phyloP scores from a whole-genome alignment of 2,113 vertebrate species.

The Syngnathus typhle region DNA sequence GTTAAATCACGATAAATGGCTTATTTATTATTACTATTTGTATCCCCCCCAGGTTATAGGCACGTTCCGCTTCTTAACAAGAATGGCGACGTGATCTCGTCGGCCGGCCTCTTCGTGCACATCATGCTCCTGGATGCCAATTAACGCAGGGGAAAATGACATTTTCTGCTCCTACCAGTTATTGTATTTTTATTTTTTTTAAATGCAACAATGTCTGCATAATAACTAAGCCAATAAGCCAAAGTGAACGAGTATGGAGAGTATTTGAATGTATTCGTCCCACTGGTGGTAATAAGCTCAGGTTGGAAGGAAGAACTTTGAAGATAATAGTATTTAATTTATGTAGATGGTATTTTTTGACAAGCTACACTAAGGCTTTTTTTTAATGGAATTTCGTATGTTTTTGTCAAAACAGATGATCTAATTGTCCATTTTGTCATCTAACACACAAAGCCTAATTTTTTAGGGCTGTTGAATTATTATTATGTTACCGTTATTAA shows the following conservation, averaged over 20 bases:
- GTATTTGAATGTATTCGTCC: neutral
- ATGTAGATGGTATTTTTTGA: neutral
- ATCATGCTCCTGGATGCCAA: constrained; percentile 67
- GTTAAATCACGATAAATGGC: neutral
- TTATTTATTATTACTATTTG: neutral
- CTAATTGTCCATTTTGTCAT: neutral
- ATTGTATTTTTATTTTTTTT: neutral
- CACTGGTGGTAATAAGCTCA: neutral
- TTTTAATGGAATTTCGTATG: neutral
- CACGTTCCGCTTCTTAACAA: constrained; percentile 87
- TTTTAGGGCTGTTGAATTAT: neutral
- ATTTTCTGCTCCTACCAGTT: neutral
- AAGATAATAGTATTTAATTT: constrained; percentile 12
- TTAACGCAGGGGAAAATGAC: constrained; percentile 11
- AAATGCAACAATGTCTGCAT: neutral
- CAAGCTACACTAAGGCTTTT: neutral
- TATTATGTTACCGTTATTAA: neutral
- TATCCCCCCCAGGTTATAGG: constrained; percentile 80
- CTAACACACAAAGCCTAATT: neutral
- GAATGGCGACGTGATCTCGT: constrained; percentile 76
- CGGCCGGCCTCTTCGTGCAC: constrained; percentile 86
- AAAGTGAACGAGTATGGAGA: constrained; percentile 1
- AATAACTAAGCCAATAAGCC: neutral
- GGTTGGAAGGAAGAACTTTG: neutral
- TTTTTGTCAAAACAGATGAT: neutral